Evolutionary conservation across 2,888 invertebrate genomes (phyloP).

Genomic region (Tetropium fuscum): DNA sequence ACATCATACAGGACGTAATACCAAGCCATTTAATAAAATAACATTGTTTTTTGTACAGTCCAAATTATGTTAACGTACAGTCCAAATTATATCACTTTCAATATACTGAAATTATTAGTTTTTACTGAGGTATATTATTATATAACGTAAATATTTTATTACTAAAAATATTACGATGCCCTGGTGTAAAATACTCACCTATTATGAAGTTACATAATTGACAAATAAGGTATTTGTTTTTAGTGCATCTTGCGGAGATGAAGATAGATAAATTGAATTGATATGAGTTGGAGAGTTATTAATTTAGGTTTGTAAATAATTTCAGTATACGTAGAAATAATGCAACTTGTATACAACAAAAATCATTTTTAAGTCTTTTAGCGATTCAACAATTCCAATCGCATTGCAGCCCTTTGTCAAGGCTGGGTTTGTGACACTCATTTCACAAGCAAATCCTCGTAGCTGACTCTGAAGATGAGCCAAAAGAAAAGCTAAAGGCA

Average conservation of each 20-base stretch:
- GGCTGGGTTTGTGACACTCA: constrained; percentile 52
- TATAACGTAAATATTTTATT: no score
- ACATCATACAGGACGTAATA: neutral
- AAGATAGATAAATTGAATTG: no score
- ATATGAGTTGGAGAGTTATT: no score
- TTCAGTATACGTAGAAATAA: constrained; percentile 11
- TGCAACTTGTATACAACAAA: neutral
- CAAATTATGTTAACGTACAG: constrained; percentile 1
- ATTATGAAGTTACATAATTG: no score
- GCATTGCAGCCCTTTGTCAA: constrained; percentile 61
- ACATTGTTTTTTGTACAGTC: neutral
- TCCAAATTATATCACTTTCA: neutral
- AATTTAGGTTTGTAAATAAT: constrained; percentile 7
- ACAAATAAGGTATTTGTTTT: no score
- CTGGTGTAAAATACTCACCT: no score
- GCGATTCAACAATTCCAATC: constrained; percentile 61
- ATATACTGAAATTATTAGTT: constrained; percentile 11
- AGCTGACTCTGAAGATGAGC: constrained; percentile 13
- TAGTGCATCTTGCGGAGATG: no score
- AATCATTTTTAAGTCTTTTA: constrained; percentile 23
- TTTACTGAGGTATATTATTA: no score
- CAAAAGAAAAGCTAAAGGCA: no score
- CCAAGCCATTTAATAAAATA: neutral
- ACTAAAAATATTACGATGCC: no score
- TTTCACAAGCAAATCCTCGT: constrained; percentile 42